phyloP scores from a whole-genome alignment of 2,797 vertebrate species.

The Decapterus maruadsi region DNA sequence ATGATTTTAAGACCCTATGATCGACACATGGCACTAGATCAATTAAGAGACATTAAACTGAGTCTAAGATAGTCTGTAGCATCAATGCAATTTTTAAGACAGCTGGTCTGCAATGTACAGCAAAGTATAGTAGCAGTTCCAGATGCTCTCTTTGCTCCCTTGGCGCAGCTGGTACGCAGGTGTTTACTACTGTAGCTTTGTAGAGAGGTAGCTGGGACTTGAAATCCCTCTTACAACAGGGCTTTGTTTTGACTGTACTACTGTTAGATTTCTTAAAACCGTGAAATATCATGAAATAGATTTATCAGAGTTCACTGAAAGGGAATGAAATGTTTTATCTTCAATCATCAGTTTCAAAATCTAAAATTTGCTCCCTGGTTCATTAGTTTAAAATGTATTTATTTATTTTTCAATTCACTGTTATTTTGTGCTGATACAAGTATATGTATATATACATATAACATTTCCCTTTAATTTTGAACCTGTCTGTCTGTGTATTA shows the following conservation, averaged over 20 bases:
- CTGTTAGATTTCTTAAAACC: background rate
- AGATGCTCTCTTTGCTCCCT: constrained; percentile 37
- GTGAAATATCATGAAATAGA: background rate
- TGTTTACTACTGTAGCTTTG: constrained; percentile 37
- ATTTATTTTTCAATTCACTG: constrained; percentile 67
- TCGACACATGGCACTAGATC: constrained; percentile 47
- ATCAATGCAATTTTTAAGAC: constrained; percentile 64
- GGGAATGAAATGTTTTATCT: constrained; percentile 58
- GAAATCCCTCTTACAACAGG: constrained; percentile 37
- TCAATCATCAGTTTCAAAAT: constrained; percentile 15
- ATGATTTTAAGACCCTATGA: constrained; percentile 35
- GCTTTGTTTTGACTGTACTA: constrained; percentile 36
- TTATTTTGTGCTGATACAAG: constrained; percentile 28
- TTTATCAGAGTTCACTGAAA: constrained; percentile 56
- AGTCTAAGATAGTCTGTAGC: constrained; percentile 9
- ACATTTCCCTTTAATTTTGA: constrained; percentile 11
- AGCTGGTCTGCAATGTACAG: constrained; percentile 80
- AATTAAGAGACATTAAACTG: constrained; percentile 33
- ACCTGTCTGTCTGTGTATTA: constrained; percentile 11
- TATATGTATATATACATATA: constrained; percentile 17
- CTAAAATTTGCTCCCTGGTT: constrained; percentile 37
- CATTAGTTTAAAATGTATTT: constrained; percentile 60
- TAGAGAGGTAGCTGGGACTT: constrained; percentile 10
- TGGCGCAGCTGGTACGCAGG: constrained; percentile 21
- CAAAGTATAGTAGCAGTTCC: constrained; percentile 40